Conservation (phyloP, 2,888 invertebrate genomes). For the Nebria brevicollis region DNA sequence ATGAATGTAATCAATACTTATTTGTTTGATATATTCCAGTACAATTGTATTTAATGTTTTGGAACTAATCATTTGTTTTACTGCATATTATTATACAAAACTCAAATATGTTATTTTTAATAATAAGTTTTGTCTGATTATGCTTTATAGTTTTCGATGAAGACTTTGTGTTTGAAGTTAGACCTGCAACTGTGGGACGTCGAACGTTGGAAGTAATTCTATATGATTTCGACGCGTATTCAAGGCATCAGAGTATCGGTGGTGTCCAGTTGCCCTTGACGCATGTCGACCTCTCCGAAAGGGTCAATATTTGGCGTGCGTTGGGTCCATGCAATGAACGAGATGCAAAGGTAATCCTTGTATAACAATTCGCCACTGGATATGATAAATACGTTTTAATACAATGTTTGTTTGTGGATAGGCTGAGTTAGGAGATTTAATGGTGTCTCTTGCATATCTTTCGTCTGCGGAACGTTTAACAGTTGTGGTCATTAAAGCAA, state of each 20-base stretch:
- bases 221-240: constrained; percentile 74
- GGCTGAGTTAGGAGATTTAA: constrained; percentile 66
- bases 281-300: constrained; percentile 68
- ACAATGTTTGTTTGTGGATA: background rate
- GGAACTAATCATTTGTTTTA: background rate
- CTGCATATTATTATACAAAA: background rate
- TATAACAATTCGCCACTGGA: background rate
- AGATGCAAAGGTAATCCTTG: constrained; percentile 56
- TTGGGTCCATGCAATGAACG: constrained; percentile 66
- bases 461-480: constrained; percentile 69
- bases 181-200: constrained; percentile 64
- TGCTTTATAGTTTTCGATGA: constrained; percentile 70
- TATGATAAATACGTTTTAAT: background rate
- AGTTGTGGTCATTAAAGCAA: constrained; percentile 68
- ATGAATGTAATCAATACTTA: background rate
- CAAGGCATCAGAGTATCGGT: constrained; percentile 73
- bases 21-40: background rate
- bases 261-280: constrained; percentile 68
- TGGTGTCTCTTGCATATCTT: constrained; percentile 68
- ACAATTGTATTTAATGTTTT: background rate
- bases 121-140: constrained; percentile 15
- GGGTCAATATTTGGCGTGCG: constrained; percentile 68
- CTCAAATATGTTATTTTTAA: background rate
- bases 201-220: constrained; percentile 71
- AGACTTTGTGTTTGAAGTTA: constrained; percentile 74